These are phyloP conservation scores for Thomomys bottae DNA, from an alignment of 2,113 vertebrate species.

Conservation along the genomic window DNA sequence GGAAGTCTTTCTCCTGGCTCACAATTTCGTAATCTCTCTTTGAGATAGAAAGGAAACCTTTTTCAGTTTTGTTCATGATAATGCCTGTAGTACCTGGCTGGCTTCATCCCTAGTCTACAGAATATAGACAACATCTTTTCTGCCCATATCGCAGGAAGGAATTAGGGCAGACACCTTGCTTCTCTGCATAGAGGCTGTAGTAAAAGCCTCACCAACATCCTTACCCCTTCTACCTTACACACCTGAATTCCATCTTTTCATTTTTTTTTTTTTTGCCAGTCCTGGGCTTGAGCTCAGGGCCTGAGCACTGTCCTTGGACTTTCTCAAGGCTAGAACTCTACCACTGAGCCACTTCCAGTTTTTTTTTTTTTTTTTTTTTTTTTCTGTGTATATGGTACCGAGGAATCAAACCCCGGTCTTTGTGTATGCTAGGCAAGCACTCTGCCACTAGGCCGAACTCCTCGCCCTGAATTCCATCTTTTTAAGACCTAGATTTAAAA, in stretches of 20 bases:
- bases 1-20: slow-evolving; percentile 24
- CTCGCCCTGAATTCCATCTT: neutral
- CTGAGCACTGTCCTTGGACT: too few species aligned
- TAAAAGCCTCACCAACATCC: neutral
- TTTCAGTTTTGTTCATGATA: slow-evolving; percentile 3
- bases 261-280: too few species aligned
- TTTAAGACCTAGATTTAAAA: neutral
- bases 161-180: neutral
- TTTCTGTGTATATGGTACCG: too few species aligned
- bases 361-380: too few species aligned
- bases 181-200: neutral
- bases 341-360: too few species aligned
- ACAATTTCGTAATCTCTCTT: slow-evolving; percentile 23
- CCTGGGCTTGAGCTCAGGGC: too few species aligned
- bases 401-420: too few species aligned
- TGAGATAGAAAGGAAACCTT: slow-evolving; percentile 45
- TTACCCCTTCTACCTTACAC: neutral
- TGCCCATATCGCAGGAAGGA: neutral
- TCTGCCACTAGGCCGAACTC: too few species aligned
- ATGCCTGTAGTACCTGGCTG: neutral
- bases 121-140: neutral
- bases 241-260: neutral
- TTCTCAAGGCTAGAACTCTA: too few species aligned
- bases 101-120: neutral
- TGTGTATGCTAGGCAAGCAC: too few species aligned